Evolutionary conservation across 2,888 invertebrate species (phyloP).

Genomic region (Parascotia fuliginaria): DNA sequence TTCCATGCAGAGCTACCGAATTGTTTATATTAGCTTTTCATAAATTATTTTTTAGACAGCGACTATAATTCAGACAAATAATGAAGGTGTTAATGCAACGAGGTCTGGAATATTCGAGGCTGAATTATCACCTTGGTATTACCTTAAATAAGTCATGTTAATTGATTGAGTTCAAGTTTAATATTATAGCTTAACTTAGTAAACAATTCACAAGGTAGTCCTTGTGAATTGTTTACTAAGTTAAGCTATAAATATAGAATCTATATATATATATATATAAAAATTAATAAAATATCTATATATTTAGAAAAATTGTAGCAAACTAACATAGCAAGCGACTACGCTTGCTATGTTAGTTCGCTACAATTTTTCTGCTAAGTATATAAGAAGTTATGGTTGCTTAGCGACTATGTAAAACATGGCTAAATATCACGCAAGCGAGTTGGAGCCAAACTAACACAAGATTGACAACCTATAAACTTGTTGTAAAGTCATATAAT

Average conservation of each 20-base stretch:
- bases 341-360: no score
- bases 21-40: background rate
- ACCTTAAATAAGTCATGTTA: slow-evolving; percentile 19
- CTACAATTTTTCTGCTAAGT: no score
- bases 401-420: no score
- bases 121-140: slow-evolving; percentile 11
- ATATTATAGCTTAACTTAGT: slow-evolving; percentile 10
- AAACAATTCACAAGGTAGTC: slow-evolving; percentile 17
- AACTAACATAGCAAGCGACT: no score
- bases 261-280: no score
- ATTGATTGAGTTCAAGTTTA: slow-evolving; percentile 35
- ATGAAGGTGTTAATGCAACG: background rate
- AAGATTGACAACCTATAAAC: no score
- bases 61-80: background rate
- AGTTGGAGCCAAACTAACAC: no score
- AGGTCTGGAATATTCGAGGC: slow-evolving; percentile 18
- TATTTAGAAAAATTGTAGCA: no score
- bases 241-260: slow-evolving; percentile 11
- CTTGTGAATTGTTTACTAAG: slow-evolving; percentile 16
- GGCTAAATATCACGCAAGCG: no score
- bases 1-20: slow-evolving; percentile 1
- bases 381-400: no score
- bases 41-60: background rate
- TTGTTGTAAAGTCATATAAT: no score
- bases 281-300: no score